Evolutionary conservation across 2,888 invertebrate species (phyloP), one percentile per base, ranked within the genome.

Genomic region (Lathronympha strigana): DNA sequence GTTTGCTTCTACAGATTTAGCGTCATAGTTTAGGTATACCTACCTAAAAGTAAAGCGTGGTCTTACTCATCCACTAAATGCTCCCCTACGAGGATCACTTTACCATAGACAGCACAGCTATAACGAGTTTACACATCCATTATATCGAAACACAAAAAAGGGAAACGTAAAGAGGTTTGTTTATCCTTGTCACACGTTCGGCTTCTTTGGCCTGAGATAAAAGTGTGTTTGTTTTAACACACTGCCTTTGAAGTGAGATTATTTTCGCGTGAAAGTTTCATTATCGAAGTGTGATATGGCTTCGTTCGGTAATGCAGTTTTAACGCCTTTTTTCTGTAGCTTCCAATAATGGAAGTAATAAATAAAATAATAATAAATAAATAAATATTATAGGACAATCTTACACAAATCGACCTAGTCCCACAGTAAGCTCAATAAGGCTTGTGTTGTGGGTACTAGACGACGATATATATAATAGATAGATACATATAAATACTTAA

Each of bases 161-260:
- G 67, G 64, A 69, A 70, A 67, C 66, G 68, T 36, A 64, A 67
- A 68, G 69, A 70, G 57, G 70, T 76, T 74, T 77, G 72, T 75
- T 76, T 77, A 72, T 68, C 67, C 61, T 36, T 64, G 45, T 68
- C 62, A 66, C 64, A 61, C 64, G 67, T 54, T 67, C 47, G 62
- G 62, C 36, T 53, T 25, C 67, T 69, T 66, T 68, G 58, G 45
- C 50, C n/a, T 51, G 62, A 68, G 68, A 70, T 71, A 62, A 71
- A 70, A 70, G 71, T 55, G 60, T 68, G 68, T 67, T 68, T 69
- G 69, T 68, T 61, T 67, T 60, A 63, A 23, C 55, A 15, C 43
- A 43, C 57, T 54, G 23, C 49, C 67, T 67, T 67, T 67, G 67
- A 67, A 61, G 67, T 53, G 33, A 50, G 60, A 67, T 67, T 47